Evolutionary conservation across 2,113 vertebrate species (phyloP).

Genomic region (Microtus richardsoni): DNA sequence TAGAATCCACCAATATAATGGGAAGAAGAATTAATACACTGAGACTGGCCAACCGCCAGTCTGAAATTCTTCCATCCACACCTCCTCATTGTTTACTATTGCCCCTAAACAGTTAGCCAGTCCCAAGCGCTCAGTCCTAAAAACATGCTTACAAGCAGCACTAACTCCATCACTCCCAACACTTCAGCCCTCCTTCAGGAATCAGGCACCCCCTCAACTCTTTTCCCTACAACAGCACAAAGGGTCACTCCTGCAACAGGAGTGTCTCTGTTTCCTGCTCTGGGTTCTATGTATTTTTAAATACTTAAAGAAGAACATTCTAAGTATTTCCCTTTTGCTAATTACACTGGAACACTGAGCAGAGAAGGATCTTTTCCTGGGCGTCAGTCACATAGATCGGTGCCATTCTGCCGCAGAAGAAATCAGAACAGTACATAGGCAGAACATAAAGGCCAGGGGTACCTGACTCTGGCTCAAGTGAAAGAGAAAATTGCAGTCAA

Average conservation of each 20-base stretch:
- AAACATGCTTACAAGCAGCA: neutral
- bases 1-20: neutral
- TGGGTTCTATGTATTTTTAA: neutral
- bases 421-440: neutral
- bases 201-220: neutral
- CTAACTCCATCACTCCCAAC: neutral
- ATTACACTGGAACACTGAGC: neutral
- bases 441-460: neutral
- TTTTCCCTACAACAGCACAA: neutral
- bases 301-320: neutral
- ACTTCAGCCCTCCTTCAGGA: neutral
- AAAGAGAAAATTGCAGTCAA: conserved; percentile 31
- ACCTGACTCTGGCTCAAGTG: neutral
- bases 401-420: neutral
- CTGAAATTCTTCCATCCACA: neutral
- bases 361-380: neutral
- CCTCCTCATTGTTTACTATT: neutral
- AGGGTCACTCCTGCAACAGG: neutral
- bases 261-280: neutral
- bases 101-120: neutral
- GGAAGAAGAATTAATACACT: neutral
- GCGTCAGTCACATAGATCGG: neutral
- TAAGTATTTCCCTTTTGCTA: neutral
- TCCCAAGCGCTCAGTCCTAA: neutral
- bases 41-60: neutral